Base-by-base conservation (phyloP, 2,888 invertebrate genomes). In the Microchrysa polita region DNA sequence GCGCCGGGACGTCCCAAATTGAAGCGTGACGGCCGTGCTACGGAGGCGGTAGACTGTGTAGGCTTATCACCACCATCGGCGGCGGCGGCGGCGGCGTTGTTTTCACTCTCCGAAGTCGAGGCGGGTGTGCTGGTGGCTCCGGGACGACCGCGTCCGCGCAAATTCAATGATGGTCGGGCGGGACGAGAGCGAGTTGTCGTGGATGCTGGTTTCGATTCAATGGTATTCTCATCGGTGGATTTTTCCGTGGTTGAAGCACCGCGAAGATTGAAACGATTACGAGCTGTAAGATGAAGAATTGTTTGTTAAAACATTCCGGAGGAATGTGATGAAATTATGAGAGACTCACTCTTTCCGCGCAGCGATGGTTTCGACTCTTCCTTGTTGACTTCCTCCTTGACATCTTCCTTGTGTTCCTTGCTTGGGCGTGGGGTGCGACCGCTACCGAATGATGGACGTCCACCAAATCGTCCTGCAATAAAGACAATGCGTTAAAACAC, bases 231-330 rank as follows among this genome's bases (percentile, higher is more conserved):
- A 5, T 83, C 74, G 1, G 57, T 42, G 2, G 42, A 63, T n/a
- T 79, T 80, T 74, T 81, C 82, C 7, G 81, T 79, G 1, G 81
- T 81, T 10, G 81, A 78, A n/a, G 81, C 79, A 18, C 83, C 82
- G 16, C 84, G 83, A 59, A 85, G 74, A 57, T 82, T 85, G 74
- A 85, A 85, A 57, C 85, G 85, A 77, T 85, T 85, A 59, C 85
- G 84, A 27, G 84, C 84, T 84, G 74, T 1, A 77, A 61, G 16
- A 65, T 42, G 67, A 34, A 34, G 7, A 34, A 34, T 34, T 5
- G 27, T 7, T 1, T 40, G 4, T 1, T 34, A 18, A 48, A 44
- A 10, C 5, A 40, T 61, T 27, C 5, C 40, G n/a, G n/a, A n/a
- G n/a, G n/a, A n/a, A n/a, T n/a, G n/a, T n/a, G n/a, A n/a, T n/a